Percentiles rank a stretch among this genome's conserved stretches.
phyloP scores from a whole-genome alignment of 2,797 vertebrate species.

The Echeneis naucrates region DNA sequence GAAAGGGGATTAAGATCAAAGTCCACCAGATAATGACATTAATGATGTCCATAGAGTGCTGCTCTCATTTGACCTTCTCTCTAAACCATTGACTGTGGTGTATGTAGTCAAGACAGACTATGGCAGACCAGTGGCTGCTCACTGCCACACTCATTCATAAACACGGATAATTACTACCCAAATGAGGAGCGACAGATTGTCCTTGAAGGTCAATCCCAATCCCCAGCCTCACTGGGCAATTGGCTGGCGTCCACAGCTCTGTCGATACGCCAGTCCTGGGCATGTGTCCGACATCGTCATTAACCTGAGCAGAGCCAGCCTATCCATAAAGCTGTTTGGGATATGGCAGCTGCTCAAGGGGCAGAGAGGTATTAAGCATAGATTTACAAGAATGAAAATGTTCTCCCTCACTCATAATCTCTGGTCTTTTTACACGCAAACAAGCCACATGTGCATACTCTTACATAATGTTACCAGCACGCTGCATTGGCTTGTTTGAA shows the following conservation, averaged over 20 bases:
- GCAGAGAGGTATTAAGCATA: conserved; percentile 80
- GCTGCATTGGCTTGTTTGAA: conserved; percentile 43
- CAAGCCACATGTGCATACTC: conserved; percentile 41
- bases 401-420: conserved; percentile 77
- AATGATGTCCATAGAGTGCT: conserved; percentile 37
- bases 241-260: conserved; percentile 45
- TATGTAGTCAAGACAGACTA: conserved; percentile 27
- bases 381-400: conserved; percentile 82
- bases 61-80: conserved; percentile 30
- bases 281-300: conserved; percentile 73
- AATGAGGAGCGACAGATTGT: conserved; percentile 70
- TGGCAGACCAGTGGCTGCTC: conserved; percentile 24
- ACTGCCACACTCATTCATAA: conserved; percentile 48
- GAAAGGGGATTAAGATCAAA: conserved; percentile 38
- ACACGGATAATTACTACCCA: conserved; percentile 63
- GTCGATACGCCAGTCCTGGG: conserved; percentile 55
- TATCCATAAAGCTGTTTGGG: conserved; percentile 76
- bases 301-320: conserved; percentile 73
- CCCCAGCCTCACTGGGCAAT: conserved; percentile 45
- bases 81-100: conserved; percentile 28
- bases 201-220: conserved; percentile 67
- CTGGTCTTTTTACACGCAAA: conserved; percentile 70
- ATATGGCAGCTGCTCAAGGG: conserved; percentile 81
- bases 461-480: conserved; percentile 63
- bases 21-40: conserved; percentile 42